Percentiles rank a stretch among this genome's conserved stretches.
Evolutionary conservation across 2,797 vertebrate species (phyloP).

Genomic region (Hephaestus fuliginosus): DNA sequence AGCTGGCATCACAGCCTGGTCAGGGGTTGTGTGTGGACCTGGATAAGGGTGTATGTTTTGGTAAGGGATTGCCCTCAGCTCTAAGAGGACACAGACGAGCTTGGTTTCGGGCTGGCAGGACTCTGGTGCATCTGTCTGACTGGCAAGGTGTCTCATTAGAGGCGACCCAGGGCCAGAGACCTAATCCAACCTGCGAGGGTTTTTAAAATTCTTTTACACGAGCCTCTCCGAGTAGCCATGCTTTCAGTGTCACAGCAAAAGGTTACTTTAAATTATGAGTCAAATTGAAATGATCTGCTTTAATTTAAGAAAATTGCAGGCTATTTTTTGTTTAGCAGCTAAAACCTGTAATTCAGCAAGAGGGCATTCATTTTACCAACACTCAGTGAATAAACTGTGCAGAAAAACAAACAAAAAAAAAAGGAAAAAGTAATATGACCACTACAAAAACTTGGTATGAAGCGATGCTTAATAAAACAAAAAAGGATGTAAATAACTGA

Average conservation of each 20-base stretch:
- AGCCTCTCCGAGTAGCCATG: not conserved
- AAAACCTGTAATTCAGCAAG: not conserved
- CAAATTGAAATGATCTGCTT: not conserved
- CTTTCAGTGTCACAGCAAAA: conserved; percentile 1
- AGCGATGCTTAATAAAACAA: not conserved
- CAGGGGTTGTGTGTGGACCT: conserved; percentile 16
- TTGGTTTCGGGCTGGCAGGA: not conserved
- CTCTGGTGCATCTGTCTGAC: conserved; percentile 33
- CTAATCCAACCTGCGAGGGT: not conserved
- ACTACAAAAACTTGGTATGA: not conserved
- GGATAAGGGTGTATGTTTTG: conserved; percentile 16
- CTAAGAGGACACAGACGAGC: conserved; percentile 26
- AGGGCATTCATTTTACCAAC: not conserved
- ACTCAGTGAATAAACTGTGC: not conserved
- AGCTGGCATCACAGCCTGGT: conserved; percentile 39
- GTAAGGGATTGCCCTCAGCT: conserved; percentile 9
- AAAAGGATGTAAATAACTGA: conserved; percentile 19
- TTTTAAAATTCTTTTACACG: not conserved
- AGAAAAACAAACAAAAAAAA: not conserved
- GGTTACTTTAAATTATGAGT: not conserved
- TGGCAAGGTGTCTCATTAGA: conserved; percentile 41
- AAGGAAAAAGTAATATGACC: not conserved
- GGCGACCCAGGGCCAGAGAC: conserved; percentile 9
- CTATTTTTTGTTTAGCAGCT: conserved; percentile 1
- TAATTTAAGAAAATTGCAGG: conserved; percentile 3